Evolutionary conservation across 1,140 invertebrate species (phyloP), one percentile per base, ranked within the genome.

Genomic region (Scaptomyza graminum): DNA sequence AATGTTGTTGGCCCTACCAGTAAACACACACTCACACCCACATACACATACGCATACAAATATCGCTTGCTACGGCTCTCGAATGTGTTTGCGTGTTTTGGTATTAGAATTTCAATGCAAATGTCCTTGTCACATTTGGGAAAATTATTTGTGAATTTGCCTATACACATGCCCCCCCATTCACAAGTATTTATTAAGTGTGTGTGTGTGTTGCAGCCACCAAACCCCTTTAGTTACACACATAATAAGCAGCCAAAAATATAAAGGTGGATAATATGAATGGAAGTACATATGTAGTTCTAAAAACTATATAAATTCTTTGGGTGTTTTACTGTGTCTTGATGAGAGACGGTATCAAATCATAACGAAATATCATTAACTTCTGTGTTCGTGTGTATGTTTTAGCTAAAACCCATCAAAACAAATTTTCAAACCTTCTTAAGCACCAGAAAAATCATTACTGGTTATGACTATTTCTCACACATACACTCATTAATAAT

Each of bases 91-190:
- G 56, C 63, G 57, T 76, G 69, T 49, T 76, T 63, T 76, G 63
- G 80, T 70, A 79, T 79, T 82, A 62, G 70, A 63, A 82, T 87
- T 85, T 85, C 82, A 69, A 76, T 87, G 82, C 74, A 87, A 85
- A 85, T 85, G 82, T 81, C 78, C 82, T 85, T 85, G 82, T 85
- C 82, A 82, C 82, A 87, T 87, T 87, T 85, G 66, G 74, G 74
- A 7, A 74, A 85, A 85, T 87, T 85, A 87, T 85, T 81, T 78
- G 69, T 74, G 84, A 85, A 74, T 66, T 65, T 60, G 56, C 60
- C 64, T 76, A 61, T 61, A 47, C 51, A 74, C 77, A 81, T 61
- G 54, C 31, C 15, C 25, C 13, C 12, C 41, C 15, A 43, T 18
- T 13, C 66, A 54, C 66, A 52, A 60, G 55, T 66, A 55, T 55